Evolutionary conservation across 1,140 invertebrate species (phyloP), one percentile per base, ranked within the genome.

Genomic region (Apis cerana): DNA sequence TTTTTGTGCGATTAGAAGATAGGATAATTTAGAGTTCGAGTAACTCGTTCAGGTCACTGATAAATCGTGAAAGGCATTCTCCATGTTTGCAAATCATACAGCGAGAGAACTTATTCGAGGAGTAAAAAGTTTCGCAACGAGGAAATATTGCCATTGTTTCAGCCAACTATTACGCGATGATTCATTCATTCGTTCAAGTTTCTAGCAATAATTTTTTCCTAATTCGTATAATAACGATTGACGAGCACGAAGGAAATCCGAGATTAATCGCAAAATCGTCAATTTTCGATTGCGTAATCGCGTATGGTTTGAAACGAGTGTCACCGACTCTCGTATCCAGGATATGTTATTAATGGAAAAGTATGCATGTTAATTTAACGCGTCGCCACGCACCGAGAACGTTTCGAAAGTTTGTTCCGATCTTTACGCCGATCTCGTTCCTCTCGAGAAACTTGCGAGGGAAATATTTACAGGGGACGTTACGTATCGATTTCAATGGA

Each of bases 351-450:
- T 68, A 76, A 76, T 76, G 80, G 71, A 59, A 82, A 54, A 67
- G 23, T 43, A 23, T 50, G 61, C 23, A 1, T 10, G 64, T 75
- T 58, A 43, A 67, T 81, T 81, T 33, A 75, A 81, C 65, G 80
- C 80, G 61, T 52, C 50, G 79, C 70, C 70, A 65, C 62, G 74
- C 72, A 68, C 48, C 23, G 43, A 13, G 72, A 64, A 75, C 80
- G 33, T 67, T 81, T 82, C 54, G 74, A 82, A 82, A 82, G 80
- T 76, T 23, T 21, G 54, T 19, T 58, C 64, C 80, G 80, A 82
- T 82, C 72, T 75, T 81, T 64, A 56, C 48, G 43, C 52, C 64
- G 62, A 50, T 52, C 62, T 59, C 54, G 33, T 65, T 59, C 43
- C 64, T 19, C 15, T 76, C 56, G 48, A 27, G 19, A n/a, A 50